These are phyloP conservation scores for Noctua janthe DNA, from an alignment of 2,888 invertebrate genomes.

Conservation along the genomic window DNA sequence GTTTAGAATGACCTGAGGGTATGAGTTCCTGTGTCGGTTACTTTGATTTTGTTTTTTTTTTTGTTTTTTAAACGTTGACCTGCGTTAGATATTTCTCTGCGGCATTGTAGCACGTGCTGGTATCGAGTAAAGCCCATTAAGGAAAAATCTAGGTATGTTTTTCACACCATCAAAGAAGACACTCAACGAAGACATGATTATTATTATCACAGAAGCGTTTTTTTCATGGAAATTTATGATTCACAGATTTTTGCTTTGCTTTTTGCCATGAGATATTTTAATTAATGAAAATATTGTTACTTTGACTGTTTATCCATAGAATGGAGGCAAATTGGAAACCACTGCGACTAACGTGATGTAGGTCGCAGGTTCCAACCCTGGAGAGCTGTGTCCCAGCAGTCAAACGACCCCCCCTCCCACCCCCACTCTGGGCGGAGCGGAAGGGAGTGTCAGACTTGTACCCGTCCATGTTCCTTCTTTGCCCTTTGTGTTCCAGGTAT, in stretches of 20 bases:
- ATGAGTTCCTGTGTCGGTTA: conserved; percentile 32
- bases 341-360: not conserved
- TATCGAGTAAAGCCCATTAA: not conserved
- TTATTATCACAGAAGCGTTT: not conserved
- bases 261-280: not conserved
- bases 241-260: not conserved
- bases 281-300: not conserved
- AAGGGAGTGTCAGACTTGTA: no score
- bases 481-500: no score
- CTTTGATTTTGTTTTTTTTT: conserved; percentile 35
- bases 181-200: not conserved
- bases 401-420: no score
- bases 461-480: no score
- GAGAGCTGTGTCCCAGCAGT: not conserved
- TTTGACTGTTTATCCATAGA: not conserved
- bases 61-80: not conserved
- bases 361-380: not conserved
- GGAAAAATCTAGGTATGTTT: not conserved
- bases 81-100: not conserved
- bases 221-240: not conserved
- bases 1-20: conserved; percentile 30
- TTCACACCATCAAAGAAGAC: not conserved
- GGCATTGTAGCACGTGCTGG: not conserved
- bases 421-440: no score
- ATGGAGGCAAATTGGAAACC: not conserved